phyloP scores from a whole-genome alignment of 1,140 invertebrate species.

The Dendroctonus valens region DNA sequence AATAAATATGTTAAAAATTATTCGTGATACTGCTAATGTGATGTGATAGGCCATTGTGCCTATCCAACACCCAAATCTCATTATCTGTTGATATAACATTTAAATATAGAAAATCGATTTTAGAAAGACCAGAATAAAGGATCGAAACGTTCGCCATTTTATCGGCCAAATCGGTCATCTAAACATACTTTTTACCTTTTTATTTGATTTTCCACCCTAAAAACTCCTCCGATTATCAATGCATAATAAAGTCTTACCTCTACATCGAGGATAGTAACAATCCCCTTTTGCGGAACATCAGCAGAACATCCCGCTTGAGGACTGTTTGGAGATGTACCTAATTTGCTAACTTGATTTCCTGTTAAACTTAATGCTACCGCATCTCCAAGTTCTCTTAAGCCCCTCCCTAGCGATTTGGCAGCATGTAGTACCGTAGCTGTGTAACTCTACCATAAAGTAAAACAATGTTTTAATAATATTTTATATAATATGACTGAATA shows the following conservation, averaged over 20 bases:
- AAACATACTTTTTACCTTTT: neutral
- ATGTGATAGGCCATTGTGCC: too few relatives aligned
- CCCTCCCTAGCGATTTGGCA: conserved; percentile 86
- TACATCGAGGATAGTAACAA: conserved; percentile 87
- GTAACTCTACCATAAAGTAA: conserved; percentile 67
- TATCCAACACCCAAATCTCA: too few relatives aligned
- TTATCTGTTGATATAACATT: too few relatives aligned
- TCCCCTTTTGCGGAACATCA: conserved; percentile 71
- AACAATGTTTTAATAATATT: neutral
- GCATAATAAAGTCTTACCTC: conserved; percentile 56
- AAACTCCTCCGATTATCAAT: too few relatives aligned
- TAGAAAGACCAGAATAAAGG: too few relatives aligned
- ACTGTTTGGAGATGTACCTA: conserved; percentile 48
- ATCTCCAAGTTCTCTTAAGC: conserved; percentile 86
- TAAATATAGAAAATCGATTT: too few relatives aligned
- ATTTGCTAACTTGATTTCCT: conserved; percentile 55
- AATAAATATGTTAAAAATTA: too few relatives aligned
- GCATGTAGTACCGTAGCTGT: conserved; percentile 94
- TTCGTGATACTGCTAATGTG: too few relatives aligned
- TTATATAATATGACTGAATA: conserved; percentile 4
- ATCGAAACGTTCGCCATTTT: too few relatives aligned
- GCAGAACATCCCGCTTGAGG: conserved; percentile 49
- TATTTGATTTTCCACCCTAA: too few relatives aligned
- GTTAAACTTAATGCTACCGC: conserved; percentile 88
- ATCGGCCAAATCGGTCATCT: neutral